These are phyloP conservation scores for Nemotelus pantherinus DNA, from an alignment of 2,888 invertebrate genomes.

Conservation along the genomic window DNA sequence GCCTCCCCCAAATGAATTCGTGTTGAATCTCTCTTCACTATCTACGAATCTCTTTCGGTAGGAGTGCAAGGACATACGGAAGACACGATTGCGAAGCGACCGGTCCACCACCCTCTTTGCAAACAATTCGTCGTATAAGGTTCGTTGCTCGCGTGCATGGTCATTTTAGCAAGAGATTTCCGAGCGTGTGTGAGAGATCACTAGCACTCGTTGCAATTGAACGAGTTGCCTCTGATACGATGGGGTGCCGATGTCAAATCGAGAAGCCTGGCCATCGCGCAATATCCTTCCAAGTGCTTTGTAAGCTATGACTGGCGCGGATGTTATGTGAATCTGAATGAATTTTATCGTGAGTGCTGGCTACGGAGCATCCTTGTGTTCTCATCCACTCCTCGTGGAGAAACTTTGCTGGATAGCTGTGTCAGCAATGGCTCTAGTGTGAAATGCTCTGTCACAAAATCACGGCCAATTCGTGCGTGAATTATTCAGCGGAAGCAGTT, in stretches of 20 bases:
- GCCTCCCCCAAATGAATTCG: slow-evolving; percentile 1
- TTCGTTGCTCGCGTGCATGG: slow-evolving; percentile 16
- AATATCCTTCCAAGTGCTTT: too few species aligned
- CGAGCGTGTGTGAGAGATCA: slow-evolving; percentile 26
- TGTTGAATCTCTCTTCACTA: slow-evolving; percentile 15
- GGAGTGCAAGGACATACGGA: slow-evolving; percentile 17
- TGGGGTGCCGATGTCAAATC: not conserved
- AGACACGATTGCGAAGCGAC: slow-evolving; percentile 2
- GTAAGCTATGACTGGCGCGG: too few species aligned
- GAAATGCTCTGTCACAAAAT: not conserved
- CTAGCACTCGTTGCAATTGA: slow-evolving; percentile 1
- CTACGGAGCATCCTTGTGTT: too few species aligned
- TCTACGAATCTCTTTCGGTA: slow-evolving; percentile 28
- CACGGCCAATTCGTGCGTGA: slow-evolving; percentile 40
- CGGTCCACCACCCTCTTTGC: slow-evolving; percentile 25
- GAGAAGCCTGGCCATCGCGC: too few species aligned
- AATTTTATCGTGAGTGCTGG: too few species aligned
- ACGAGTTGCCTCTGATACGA: not conserved
- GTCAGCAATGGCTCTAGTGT: not conserved
- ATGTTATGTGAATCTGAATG: too few species aligned
- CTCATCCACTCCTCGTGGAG: too few species aligned
- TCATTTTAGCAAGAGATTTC: not conserved
- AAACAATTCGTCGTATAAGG: not conserved
- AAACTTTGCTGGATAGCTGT: too few species aligned
- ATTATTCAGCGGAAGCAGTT: slow-evolving; percentile 46